Evolutionary conservation across 2,113 vertebrate species (phyloP), one percentile per base, ranked within the genome.

Genomic region (Myiopsitta monachus): DNA sequence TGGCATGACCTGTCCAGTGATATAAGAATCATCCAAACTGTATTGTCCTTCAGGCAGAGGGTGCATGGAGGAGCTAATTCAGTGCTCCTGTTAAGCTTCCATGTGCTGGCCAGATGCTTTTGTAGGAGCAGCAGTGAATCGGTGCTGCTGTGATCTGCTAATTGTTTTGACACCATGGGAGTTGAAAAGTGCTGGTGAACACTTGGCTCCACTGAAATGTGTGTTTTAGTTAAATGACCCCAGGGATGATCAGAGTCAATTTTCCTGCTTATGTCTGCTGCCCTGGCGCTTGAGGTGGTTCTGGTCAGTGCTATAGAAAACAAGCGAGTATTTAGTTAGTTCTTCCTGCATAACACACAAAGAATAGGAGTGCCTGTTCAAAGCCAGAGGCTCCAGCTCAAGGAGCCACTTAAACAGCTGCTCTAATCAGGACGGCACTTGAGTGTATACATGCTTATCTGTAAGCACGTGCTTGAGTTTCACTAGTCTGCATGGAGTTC

Each of bases 131-230:
- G 49, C 54, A 41, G 76, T 4, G 28, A 69, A 43, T 82, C 14
- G 4, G 55, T 19, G 92, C 61, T 69, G 88, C 92, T 92, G 82
- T 85, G 93, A 88, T 94, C 85, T 81, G 93, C 76, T 97, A 96
- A 97, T 96, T 96, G 92, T 93, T 97, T 97, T 96, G 95, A 96
- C 92, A 93, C 83, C 72, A 33, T 36, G 90, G 90, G 95, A 96
- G 87, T 75, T 95, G 92, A 90, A 95, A 93, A 96, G 90, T 21
- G 1, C 54, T 85, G 63, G 90, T 69, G 94, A 96, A 63, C 82
- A 94, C 91, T 95, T 94, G 93, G 90, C 94, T 93, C 38, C 2
- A 70, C 88, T 81, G 90, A 95, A 96, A 88, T 86, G 92, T 95
- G 63, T 97, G 85, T 88, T 97, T 97, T 95, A 93, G 67, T 94